phyloP scores from a whole-genome alignment of 2,888 invertebrate species.

The Eupithecia inturbata region DNA sequence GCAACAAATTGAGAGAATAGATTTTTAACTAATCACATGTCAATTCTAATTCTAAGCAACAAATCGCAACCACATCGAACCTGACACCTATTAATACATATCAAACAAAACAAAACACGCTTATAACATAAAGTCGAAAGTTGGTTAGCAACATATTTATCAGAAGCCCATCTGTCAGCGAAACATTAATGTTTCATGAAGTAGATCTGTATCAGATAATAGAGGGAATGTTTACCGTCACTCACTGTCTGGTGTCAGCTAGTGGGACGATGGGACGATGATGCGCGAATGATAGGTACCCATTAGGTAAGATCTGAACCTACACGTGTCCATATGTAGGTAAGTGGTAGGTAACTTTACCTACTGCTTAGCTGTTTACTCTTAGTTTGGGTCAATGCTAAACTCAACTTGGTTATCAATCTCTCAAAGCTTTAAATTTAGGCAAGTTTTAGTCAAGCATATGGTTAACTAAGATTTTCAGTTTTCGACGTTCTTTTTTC shows the following conservation, averaged over 20 bases:
- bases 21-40: slow-evolving; percentile 14
- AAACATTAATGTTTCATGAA: slow-evolving; percentile 80
- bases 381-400: not conserved
- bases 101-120: slow-evolving; percentile 17
- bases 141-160: slow-evolving; percentile 59
- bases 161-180: slow-evolving; percentile 74
- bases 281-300: too few species aligned
- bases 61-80: slow-evolving; percentile 52
- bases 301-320: too few species aligned
- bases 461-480: not conserved
- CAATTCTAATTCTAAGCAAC: slow-evolving; percentile 11
- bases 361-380: not conserved
- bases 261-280: slow-evolving; percentile 44
- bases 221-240: slow-evolving; percentile 71
- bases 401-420: too few species aligned
- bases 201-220: slow-evolving; percentile 82
- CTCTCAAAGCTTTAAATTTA: too few species aligned
- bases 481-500: not conserved
- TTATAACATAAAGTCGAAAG: slow-evolving; percentile 32
- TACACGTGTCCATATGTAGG: not conserved
- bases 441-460: not conserved
- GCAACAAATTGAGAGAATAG: not conserved
- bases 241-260: slow-evolving; percentile 54
- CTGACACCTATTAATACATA: slow-evolving; percentile 57
- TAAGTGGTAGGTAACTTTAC: not conserved